Conservation (phyloP, 2,113 vertebrate genomes). For the Phyllopteryx taeniolatus region DNA sequence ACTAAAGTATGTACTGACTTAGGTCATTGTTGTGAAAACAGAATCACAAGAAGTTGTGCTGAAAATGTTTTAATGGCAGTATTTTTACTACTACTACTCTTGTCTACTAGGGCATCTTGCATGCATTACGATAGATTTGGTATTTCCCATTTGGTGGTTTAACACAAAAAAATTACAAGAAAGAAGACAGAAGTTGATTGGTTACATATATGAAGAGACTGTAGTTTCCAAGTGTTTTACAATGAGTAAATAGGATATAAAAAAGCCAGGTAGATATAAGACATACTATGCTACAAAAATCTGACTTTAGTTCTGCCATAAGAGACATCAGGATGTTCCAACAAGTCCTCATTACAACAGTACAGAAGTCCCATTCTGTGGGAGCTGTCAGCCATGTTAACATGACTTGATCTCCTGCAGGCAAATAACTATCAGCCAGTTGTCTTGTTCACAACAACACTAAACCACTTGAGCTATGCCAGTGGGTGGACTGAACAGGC, state of each 20-base stretch:
- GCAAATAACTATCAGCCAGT: slow-evolving; percentile 11
- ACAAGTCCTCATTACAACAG: slow-evolving; percentile 10
- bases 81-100: neutral
- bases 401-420: slow-evolving; percentile 17
- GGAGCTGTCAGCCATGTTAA: slow-evolving; percentile 23
- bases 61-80: neutral
- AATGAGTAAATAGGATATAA: neutral
- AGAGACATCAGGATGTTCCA: slow-evolving; percentile 1
- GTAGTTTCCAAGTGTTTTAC: neutral
- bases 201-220: neutral
- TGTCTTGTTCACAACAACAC: slow-evolving; percentile 14
- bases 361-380: slow-evolving; percentile 27
- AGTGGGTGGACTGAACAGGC: slow-evolving; percentile 2
- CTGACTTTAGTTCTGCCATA: neutral
- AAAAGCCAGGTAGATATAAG: neutral
- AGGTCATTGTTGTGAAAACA: no score
- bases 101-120: neutral
- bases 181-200: neutral
- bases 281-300: neutral
- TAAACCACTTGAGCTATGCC: slow-evolving; percentile 18
- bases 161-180: neutral
- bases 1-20: no score
- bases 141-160: neutral
- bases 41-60: neutral
- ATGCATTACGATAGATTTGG: neutral